Evolutionary conservation across 2,113 vertebrate genomes (phyloP), one percentile per base, ranked within the genome.

Genomic region (Benitochromis conjunctus): DNA sequence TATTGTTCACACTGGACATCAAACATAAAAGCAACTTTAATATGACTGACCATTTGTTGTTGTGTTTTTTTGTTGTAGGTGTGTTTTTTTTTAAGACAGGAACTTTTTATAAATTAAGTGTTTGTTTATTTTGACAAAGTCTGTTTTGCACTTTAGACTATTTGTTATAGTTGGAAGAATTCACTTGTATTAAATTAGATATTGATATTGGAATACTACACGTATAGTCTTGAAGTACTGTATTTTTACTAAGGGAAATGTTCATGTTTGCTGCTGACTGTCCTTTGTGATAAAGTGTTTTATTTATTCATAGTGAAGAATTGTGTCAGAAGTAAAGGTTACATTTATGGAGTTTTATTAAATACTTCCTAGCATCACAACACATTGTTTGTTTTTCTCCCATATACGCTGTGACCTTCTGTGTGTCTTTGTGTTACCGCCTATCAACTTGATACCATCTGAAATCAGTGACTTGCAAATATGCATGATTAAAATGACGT

Each of bases 141-240:
- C n/a, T 74, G 38, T 92, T 95, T 88, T 96, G 96, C 95, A 96
- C 96, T 96, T 96, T 95, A 94, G 93, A 95, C 13, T 24, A 84
- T 89, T 91, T 94, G 91, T 95, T 92, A 89, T 90, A 94, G 89
- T 91, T 89, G 78, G 34, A 92, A 89, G 91, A 82, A 90, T 90
- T 89, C 77, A 90, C 86, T 90, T 85, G 85, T 93, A 92, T 89
- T 88, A 66, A 88, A 92, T 92, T 91, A 94, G 88, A 58, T 90
- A 84, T 71, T 87, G 48, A 77, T 78, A 90, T 92, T 94, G 82
- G 51, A 91, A 84, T 89, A 91, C 85, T 91, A 84, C 80, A 90
- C 92, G 4, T 94, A 87, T 93, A 91, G 86, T 89, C 60, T 93
- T 92, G 79, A 87, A 81, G 85, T 95, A 92, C 82, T 96, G 91